Conservation (phyloP, 1,140 invertebrate genomes). For the Atta cephalotes region DNA sequence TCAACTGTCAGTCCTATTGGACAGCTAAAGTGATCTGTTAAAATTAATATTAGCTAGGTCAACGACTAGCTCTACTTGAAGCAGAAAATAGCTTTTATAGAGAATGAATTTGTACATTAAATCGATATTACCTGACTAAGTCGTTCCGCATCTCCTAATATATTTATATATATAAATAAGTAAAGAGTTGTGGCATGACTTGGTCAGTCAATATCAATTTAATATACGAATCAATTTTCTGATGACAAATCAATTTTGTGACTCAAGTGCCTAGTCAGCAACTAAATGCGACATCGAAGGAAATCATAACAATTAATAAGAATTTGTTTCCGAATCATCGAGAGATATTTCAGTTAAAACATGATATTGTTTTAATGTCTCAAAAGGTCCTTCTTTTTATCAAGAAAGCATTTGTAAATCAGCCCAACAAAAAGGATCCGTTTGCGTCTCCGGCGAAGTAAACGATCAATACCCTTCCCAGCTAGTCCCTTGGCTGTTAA, state of each 20-base stretch:
- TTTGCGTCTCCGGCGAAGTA: not conserved
- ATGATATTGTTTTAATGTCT: not conserved
- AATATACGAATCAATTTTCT: not conserved
- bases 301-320: not conserved
- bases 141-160: not conserved
- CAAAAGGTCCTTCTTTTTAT: not conserved
- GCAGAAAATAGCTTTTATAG: not conserved
- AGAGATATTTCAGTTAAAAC: not conserved
- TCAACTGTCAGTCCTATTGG: not conserved
- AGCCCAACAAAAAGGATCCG: not conserved
- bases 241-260: not conserved
- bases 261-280: slow-evolving; percentile 3
- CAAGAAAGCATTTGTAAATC: not conserved
- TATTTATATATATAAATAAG: not conserved
- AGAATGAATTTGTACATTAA: not conserved
- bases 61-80: not conserved
- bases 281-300: not conserved
- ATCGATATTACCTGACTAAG: not conserved
- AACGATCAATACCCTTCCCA: slow-evolving; percentile 67
- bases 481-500: slow-evolving; percentile 58
- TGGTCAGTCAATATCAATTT: not conserved
- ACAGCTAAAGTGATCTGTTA: slow-evolving; percentile 2
- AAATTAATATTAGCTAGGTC: slow-evolving; percentile 23
- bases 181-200: not conserved
- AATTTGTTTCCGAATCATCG: not conserved